A percentile compares a stretch with the other conserved stretches of the same genome.
phyloP scores from a whole-genome alignment of 2,888 invertebrate species.

The Mesorhabditis spiculigera region DNA sequence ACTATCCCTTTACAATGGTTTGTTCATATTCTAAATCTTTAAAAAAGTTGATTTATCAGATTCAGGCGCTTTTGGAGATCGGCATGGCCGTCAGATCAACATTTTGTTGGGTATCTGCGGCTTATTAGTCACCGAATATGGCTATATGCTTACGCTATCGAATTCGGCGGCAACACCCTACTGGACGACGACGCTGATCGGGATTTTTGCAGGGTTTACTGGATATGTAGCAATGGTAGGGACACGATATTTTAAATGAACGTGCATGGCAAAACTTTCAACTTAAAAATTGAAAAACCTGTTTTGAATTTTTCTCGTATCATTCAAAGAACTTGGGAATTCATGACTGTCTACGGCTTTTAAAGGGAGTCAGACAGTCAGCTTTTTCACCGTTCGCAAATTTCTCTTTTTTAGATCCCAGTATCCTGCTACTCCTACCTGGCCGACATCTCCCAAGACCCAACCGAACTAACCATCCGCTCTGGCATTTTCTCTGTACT shows the following conservation, averaged over 20 bases:
- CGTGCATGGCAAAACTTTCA: too few relatives aligned
- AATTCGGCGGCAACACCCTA: constrained; percentile 29
- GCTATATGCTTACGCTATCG: constrained; percentile 33
- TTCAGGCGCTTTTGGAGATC: constrained; percentile 35
- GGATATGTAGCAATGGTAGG: constrained; percentile 18
- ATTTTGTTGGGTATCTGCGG: constrained; percentile 35
- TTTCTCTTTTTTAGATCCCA: constrained; percentile 21
- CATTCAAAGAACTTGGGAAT: too few relatives aligned
- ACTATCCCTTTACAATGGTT: too few relatives aligned
- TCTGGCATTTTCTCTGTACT: constrained; percentile 32
- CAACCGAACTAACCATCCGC: constrained; percentile 20
- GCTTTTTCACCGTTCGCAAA: too few relatives aligned
- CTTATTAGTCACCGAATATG: constrained; percentile 27
- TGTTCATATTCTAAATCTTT: too few relatives aligned
- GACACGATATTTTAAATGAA: not conserved
- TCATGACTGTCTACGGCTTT: too few relatives aligned
- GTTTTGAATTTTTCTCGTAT: too few relatives aligned
- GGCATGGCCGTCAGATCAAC: constrained; percentile 36
- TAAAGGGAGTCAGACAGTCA: too few relatives aligned
- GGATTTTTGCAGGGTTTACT: constrained; percentile 11
- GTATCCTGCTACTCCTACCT: constrained; percentile 43
- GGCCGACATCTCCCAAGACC: constrained; percentile 39
- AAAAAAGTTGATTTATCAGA: too few relatives aligned
- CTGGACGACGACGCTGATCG: constrained; percentile 20
- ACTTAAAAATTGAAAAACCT: too few relatives aligned